Conservation (phyloP, 2,113 vertebrate species). For the Astur gentilis region DNA sequence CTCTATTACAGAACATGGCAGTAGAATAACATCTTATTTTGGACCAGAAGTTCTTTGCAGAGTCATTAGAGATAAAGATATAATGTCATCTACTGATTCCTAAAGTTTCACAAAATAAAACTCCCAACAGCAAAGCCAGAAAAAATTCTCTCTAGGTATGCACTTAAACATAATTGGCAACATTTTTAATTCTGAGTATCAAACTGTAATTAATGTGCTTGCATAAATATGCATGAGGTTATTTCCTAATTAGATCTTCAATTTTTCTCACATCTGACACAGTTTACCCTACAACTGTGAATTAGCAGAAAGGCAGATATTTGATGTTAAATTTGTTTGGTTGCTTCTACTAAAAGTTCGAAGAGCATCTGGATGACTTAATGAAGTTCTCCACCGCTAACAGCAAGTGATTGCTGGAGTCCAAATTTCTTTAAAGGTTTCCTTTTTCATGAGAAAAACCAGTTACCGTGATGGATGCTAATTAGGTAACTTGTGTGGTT, state of each 20-base stretch:
- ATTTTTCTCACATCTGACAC: neutral
- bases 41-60: neutral
- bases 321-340: neutral
- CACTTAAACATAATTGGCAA: neutral
- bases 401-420: neutral
- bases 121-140: neutral
- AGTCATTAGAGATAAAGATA: neutral
- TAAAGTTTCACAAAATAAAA: neutral
- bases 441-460: neutral
- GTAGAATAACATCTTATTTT: neutral
- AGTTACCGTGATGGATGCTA: neutral
- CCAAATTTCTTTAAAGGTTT: neutral
- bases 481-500: neutral
- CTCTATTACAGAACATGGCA: neutral
- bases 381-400: neutral
- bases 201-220: neutral
- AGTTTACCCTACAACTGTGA: neutral
- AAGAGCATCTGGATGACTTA: neutral
- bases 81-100: neutral
- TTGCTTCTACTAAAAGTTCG: neutral
- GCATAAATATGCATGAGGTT: neutral
- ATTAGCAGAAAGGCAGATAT: neutral
- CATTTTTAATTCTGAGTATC: neutral
- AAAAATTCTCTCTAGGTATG: neutral
- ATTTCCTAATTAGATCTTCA: neutral